A percentile compares a stretch with the other conserved stretches of the same genome.
phyloP scores from a whole-genome alignment of 2,113 vertebrate genomes.

The Perccottus glenii region DNA sequence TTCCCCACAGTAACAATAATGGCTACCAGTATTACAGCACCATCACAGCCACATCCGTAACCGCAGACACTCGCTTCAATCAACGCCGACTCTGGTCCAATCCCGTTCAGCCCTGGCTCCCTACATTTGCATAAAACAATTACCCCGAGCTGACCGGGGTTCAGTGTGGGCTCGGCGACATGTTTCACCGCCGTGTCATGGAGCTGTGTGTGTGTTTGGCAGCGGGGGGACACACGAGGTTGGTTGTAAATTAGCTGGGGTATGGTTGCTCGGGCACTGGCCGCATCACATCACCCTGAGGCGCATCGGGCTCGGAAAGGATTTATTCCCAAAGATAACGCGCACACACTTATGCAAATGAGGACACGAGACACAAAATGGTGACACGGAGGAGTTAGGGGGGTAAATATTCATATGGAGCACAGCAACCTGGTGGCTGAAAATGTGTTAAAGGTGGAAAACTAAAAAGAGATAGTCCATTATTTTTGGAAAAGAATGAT shows the following conservation, averaged over 20 bases:
- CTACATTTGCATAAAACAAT: slow-evolving; percentile 92
- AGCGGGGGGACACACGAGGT: slow-evolving; percentile 79
- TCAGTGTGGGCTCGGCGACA: slow-evolving; percentile 92
- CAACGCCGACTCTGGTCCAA: slow-evolving; percentile 74
- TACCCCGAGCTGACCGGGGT: slow-evolving; percentile 83
- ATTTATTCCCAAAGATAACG: slow-evolving; percentile 98
- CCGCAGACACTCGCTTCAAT: slow-evolving; percentile 62
- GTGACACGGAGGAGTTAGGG: slow-evolving; percentile 86
- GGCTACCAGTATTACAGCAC: slow-evolving; percentile 62
- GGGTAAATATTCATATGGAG: slow-evolving; percentile 84
- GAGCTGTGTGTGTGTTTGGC: slow-evolving; percentile 62
- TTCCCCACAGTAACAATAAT: slow-evolving; percentile 77
- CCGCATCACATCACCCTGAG: slow-evolving; percentile 87
- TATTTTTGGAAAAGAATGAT: no score
- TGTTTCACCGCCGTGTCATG: slow-evolving; percentile 86
- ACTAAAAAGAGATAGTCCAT: no score
- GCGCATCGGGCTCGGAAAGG: slow-evolving; percentile 90
- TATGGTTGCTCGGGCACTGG: slow-evolving; percentile 82
- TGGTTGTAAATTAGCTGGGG: slow-evolving; percentile 95
- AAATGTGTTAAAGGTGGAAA: no score
- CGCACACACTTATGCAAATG: slow-evolving; percentile 84
- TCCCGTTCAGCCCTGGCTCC: slow-evolving; percentile 78
- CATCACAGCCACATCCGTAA: slow-evolving; percentile 46
- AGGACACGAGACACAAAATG: slow-evolving; percentile 65
- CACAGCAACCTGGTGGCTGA: slow-evolving; percentile 2